Base-by-base conservation (phyloP, 1,140 invertebrate species). In the Drosophila willistoni region DNA sequence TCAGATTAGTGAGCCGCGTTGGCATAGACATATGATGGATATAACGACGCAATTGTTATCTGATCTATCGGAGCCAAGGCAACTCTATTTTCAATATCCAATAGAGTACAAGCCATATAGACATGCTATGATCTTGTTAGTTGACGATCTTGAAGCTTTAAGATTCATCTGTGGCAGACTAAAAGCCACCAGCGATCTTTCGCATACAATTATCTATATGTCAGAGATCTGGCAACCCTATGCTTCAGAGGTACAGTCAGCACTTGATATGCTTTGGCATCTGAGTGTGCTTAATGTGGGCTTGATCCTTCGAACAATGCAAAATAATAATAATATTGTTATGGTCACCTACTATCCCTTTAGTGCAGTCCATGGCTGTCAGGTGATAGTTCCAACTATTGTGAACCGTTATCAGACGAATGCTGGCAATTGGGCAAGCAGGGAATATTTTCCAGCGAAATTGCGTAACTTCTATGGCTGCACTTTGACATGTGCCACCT, bases 381-480 rank as follows among this genome's bases (percentile, higher is more conserved):
- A 73, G 9, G 34, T 36, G 17, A 84, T 89, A 17, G 33, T 33
- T 0, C 61, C 80, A 5, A 67, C 34, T 3, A 59, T 79, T 19
- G 77, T 89, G 14, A 89, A 89, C 56, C 80, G 71, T 3, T 89
- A 65, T 10, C 14, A 41, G 2, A 1, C 12, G 13, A 7, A 5
- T 0, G 13, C n/a, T 0, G n/a, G 5, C 0, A 7, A 7, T 0
- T 90, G 85, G 85, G 14, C 7, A 0, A 56, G 25, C 6, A 1
- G 0, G 0, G 54, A 60, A 0, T 79, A 75, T 51, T 91, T 83
- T 62, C 81, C 84, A 1, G 10, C 59, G 3, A 91, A 91, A 42
- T 36, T 90, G 41, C 10, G 25, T 2, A 86, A 91, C 22, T 84
- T 91, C 10, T 62, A 77, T 44, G 90, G 90, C 41, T 91, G 90